Conservation (phyloP, 2,797 vertebrate genomes). For the Hozukius guyotensis region DNA sequence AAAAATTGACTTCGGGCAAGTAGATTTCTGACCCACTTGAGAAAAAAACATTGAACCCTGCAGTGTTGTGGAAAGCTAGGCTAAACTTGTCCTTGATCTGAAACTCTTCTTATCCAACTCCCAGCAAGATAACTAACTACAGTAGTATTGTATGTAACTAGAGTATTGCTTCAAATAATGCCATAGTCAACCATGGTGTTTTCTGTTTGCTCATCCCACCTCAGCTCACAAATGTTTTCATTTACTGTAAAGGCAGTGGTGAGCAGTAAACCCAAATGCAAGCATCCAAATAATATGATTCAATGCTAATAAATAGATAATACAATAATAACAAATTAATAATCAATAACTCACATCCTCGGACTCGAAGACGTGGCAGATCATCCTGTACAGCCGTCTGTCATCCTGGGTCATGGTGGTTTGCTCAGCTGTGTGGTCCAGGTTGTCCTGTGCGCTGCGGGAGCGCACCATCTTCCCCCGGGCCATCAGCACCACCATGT, state of each 20-base stretch:
- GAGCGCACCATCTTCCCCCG: conserved; percentile 94
- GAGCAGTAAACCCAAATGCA: not conserved
- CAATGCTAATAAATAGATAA: not conserved
- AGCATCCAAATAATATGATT: not conserved
- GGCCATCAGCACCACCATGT: conserved; percentile 97
- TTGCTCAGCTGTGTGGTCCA: conserved; percentile 86
- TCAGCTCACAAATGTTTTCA: not conserved
- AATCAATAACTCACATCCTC: conserved; percentile 88
- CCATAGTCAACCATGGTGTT: not conserved
- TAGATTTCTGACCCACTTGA: too few relatives aligned
- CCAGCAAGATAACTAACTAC: not conserved
- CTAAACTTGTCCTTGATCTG: not conserved
- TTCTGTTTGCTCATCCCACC: not conserved
- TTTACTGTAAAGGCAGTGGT: rapidly evolving
- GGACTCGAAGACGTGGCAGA: conserved; percentile 98
- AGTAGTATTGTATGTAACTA: not conserved
- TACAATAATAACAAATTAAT: not conserved
- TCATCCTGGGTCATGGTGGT: conserved; percentile 87
- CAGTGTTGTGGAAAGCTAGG: not conserved
- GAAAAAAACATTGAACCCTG: too few relatives aligned
- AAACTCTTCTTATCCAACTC: not conserved
- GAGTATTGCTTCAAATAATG: not conserved
- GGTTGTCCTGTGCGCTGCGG: conserved; percentile 90
- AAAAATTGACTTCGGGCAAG: not conserved
- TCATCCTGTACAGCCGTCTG: conserved; percentile 94